Evolutionary conservation across 2,888 invertebrate genomes (phyloP).

Genomic region (Acanthoscelides obtectus): DNA sequence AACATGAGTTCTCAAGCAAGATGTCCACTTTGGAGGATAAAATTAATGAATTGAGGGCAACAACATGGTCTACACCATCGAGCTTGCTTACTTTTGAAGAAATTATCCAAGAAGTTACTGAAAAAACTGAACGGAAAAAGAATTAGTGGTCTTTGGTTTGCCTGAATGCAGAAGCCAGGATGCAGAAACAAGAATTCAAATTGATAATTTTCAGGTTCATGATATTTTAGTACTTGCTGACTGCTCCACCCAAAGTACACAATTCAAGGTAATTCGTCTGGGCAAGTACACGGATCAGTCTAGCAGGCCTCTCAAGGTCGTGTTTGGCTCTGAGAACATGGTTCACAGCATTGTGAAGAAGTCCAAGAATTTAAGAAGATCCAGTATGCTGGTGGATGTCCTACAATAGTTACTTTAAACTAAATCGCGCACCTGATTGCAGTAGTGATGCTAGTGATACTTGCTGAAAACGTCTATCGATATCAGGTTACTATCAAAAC

Average conservation of each 20-base stretch:
- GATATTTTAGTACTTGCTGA: background rate
- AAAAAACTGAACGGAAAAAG: background rate
- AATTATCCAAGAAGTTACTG: background rate
- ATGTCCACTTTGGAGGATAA: background rate
- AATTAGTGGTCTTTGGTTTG: too few relatives aligned
- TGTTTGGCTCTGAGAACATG: background rate
- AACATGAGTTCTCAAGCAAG: background rate
- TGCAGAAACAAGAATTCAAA: background rate
- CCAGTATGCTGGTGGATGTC: background rate
- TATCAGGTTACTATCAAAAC: background rate
- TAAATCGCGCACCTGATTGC: background rate
- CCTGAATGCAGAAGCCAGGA: too few relatives aligned
- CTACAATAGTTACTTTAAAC: too few relatives aligned
- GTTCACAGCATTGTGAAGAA: background rate
- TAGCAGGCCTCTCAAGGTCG: background rate
- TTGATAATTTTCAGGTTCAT: background rate
- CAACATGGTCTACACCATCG: too few relatives aligned
- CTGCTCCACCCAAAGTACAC: background rate
- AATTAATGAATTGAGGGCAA: background rate
- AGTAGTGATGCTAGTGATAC: background rate
- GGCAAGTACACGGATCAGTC: background rate
- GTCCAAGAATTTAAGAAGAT: background rate
- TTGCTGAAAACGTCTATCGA: background rate
- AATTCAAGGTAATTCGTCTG: background rate
- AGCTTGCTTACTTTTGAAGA: too few relatives aligned